Conservation (phyloP, 30 jellyfish, hydroid and myxozoan genomes). For the Turritopsis rubra region DNA sequence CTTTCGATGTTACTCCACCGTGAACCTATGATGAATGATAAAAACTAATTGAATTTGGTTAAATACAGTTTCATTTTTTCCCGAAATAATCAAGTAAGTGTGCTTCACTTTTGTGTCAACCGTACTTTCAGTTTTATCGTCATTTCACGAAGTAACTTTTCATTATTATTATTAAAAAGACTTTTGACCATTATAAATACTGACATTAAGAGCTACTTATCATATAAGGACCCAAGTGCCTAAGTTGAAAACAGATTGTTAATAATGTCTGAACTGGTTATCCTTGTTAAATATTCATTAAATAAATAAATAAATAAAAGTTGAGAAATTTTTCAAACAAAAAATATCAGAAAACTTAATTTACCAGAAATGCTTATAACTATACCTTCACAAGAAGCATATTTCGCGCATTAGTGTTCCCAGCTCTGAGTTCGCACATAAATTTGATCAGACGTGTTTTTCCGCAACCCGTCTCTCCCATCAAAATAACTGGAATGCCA, state of each 20-base stretch:
- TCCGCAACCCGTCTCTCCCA: constrained; percentile 85
- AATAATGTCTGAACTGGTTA: no score
- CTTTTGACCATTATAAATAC: no score
- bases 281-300: no score
- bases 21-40: constrained; percentile 29
- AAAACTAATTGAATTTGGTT: not conserved
- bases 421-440: constrained; percentile 60
- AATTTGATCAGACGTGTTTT: constrained; percentile 49
- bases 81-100: no score
- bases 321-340: not conserved
- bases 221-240: no score
- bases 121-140: no score
- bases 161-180: no score
- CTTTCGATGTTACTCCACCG: constrained; percentile 57
- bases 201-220: no score
- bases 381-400: constrained; percentile 55
- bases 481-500: constrained; percentile 53
- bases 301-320: no score
- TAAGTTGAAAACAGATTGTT: no score
- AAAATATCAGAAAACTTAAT: not conserved
- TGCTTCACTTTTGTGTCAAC: no score
- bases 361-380: not conserved
- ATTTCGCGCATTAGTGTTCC: constrained; percentile 24
- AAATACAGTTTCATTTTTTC: not conserved
- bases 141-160: no score